Evolutionary conservation across 1,140 invertebrate species (phyloP), one percentile per base, ranked within the genome.

Genomic region (Contarinia nasturtii): DNA sequence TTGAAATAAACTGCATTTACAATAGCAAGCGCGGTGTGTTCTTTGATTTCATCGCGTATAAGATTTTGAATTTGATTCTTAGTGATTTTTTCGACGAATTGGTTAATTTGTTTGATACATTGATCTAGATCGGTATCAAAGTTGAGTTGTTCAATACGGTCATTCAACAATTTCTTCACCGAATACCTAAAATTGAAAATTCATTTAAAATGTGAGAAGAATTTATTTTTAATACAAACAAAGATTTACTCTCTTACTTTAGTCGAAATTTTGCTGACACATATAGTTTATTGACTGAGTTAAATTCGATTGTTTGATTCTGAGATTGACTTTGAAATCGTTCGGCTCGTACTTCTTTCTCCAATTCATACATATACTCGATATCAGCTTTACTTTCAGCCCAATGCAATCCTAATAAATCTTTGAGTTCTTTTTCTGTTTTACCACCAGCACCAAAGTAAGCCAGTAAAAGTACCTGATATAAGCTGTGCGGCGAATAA

Each of bases 1-100:
- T 92, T 93, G 67, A 93, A 92, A 56, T 89, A 92, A 0, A 88
- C 84, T 0, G 87, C 88, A 59, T 93, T 94, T 0, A 80, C 80
- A 41, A 92, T 58, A 5, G 89, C 81, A 40, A 91, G 52, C 55
- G 79, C 73, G 0, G 86, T 86, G 1, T 58, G 51, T 3, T 67
- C 51, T 15, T 74, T 75, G 0, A 61, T 48, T 0, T 76, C 69
- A 5, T 27, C 4, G 27, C 10, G 27, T 3, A 93, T 53, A 37
- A 93, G 63, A 48, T 90, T 73, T 36, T 72, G 71, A 45, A 94
- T 93, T 57, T 89, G 77, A 17, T 78, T 73, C 46, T 80, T 78
- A 0, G 89, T 93, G 1, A 71, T 58, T 20, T 77, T 71, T 40
- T 76, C 75, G 1, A 92, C 82, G 85, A 86, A 93, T 1, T 70